phyloP scores from a whole-genome alignment of 2,113 vertebrate species.

The Hucho hucho region DNA sequence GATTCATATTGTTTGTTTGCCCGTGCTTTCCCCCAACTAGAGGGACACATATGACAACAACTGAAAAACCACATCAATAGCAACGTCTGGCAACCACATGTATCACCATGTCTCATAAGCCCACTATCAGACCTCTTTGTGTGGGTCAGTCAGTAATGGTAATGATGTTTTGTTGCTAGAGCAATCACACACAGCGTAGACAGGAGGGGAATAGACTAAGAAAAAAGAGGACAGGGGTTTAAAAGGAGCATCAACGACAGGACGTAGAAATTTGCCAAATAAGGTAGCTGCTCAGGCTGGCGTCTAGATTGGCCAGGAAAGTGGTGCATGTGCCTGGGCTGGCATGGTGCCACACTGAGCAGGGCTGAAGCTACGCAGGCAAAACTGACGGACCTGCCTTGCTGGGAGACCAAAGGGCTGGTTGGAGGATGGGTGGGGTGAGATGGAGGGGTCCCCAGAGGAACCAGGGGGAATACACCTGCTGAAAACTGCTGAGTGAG shows the following conservation, averaged over 20 bases:
- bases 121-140: constrained; percentile 24
- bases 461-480: constrained; percentile 45
- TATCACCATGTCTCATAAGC: background rate
- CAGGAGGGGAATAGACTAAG: background rate
- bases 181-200: constrained; percentile 19
- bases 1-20: constrained; percentile 18
- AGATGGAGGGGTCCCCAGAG: background rate
- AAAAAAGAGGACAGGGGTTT: background rate
- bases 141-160: constrained; percentile 25
- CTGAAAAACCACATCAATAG: constrained; percentile 49
- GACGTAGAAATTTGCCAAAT: constrained; percentile 26
- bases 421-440: background rate
- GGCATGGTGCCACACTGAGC: constrained; percentile 10
- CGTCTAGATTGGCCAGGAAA: constrained; percentile 12
- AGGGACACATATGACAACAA: constrained; percentile 36
- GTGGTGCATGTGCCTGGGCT: background rate
- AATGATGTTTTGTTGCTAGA: background rate
- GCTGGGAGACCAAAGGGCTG: constrained; percentile 3
- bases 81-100: constrained; percentile 72
- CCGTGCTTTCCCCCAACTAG: constrained; percentile 38
- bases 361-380: background rate
- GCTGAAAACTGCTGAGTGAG: constrained; percentile 65
- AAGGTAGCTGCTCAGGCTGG: constrained; percentile 16
- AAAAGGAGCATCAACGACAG: constrained; percentile 22
- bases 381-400: constrained; percentile 9